Conservation (phyloP, 2,888 invertebrate species). For the Andrena praecox region DNA sequence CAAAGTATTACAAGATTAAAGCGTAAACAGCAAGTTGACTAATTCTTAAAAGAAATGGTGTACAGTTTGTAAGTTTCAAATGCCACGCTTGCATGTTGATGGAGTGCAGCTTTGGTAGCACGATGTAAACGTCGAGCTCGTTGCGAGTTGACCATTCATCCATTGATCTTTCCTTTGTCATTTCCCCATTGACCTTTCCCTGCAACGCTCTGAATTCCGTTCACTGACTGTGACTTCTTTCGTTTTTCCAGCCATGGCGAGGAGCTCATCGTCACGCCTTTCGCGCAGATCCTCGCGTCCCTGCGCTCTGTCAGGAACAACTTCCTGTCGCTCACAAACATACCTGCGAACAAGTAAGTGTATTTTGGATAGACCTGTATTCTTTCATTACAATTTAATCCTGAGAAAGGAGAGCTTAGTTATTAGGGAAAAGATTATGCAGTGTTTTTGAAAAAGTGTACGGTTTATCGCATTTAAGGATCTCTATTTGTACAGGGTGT, state of each 20-base stretch:
- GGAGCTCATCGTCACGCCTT: constrained; percentile 99
- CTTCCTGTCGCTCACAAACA: constrained; percentile 98
- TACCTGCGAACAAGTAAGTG: constrained; percentile 94
- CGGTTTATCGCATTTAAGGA: no score
- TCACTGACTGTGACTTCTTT: constrained; percentile 67
- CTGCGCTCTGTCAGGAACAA: constrained; percentile 99
- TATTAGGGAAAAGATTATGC: no score
- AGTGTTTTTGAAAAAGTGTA: no score
- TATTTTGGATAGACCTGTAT: background rate
- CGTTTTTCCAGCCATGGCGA: constrained; percentile 95
- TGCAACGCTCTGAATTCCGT: background rate
- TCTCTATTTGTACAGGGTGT: no score
- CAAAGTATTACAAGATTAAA: background rate
- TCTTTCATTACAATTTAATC: background rate
- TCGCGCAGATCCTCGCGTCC: constrained; percentile 99
- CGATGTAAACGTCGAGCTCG: constrained; percentile 31
- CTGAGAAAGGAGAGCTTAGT: background rate
- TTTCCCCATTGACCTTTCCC: background rate
- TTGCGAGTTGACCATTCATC: constrained; percentile 16
- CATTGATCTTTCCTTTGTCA: background rate
- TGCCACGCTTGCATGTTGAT: constrained; percentile 59
- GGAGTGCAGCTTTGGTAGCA: constrained; percentile 51
- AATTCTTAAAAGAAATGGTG: background rate
- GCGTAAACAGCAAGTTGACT: background rate
- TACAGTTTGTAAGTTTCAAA: constrained; percentile 49